Percentiles rank a stretch among this genome's conserved stretches.
Evolutionary conservation across 2,888 invertebrate species (phyloP).

Genomic region (Ormyrus pomaceus): DNA sequence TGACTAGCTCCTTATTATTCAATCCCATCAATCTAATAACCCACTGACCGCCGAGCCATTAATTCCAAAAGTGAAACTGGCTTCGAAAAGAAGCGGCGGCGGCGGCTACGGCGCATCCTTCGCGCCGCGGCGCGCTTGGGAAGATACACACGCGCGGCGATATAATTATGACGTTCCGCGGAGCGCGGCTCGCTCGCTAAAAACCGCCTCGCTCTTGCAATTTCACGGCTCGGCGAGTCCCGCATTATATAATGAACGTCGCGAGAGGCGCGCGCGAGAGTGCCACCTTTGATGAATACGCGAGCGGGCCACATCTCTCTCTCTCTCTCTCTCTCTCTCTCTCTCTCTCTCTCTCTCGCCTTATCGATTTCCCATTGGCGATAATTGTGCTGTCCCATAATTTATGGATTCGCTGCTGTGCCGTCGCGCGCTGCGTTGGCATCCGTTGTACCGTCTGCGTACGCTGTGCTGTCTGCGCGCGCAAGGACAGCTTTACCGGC

Average conservation of each 20-base stretch:
- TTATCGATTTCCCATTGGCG: slow-evolving; percentile 39
- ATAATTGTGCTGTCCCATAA: slow-evolving; percentile 29
- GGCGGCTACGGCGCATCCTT: too few species aligned
- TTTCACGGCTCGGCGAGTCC: slow-evolving; percentile 22
- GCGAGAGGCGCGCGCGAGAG: not conserved
- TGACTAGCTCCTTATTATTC: too few species aligned
- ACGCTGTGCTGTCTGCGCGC: not conserved
- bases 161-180: slow-evolving; percentile 39
- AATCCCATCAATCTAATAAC: not conserved
- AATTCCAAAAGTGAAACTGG: slow-evolving; percentile 11
- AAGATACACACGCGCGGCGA: not conserved
- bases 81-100: not conserved
- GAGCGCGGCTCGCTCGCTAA: not conserved
- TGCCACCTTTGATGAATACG: not conserved
- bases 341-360: not conserved
- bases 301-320: too few species aligned
- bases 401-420: slow-evolving; percentile 13
- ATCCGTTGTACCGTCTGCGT: too few species aligned
- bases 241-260: slow-evolving; percentile 26
- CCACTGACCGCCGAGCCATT: slow-evolving; percentile 10
- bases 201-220: slow-evolving; percentile 13
- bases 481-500: too few species aligned
- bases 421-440: not conserved
- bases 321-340: too few species aligned
- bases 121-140: not conserved